Percentiles rank a stretch among this genome's conserved stretches.
phyloP scores from a whole-genome alignment of 2,113 vertebrate species.

The Amphiprion percula region DNA sequence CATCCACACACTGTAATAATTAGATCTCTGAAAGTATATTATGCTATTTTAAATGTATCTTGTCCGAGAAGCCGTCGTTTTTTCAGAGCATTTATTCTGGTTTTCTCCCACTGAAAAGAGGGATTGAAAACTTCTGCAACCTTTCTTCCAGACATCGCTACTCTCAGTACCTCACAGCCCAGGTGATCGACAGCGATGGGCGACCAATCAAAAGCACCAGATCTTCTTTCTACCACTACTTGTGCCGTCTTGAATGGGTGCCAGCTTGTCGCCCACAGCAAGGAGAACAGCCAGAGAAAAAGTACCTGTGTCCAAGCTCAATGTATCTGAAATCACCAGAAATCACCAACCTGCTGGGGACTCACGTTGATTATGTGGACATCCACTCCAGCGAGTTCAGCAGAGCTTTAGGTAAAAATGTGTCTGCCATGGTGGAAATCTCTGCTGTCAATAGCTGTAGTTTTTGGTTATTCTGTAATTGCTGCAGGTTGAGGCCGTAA shows the following conservation, averaged over 20 bases:
- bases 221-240: slow-evolving; percentile 81
- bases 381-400: slow-evolving; percentile 78
- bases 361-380: slow-evolving; percentile 80
- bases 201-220: slow-evolving; percentile 53
- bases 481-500: not conserved
- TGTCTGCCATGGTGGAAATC: not conserved
- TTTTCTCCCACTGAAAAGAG: not conserved
- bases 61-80: not conserved
- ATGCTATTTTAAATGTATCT: not conserved
- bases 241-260: slow-evolving; percentile 81
- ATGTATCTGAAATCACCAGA: slow-evolving; percentile 79
- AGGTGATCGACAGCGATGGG: slow-evolving; percentile 76
- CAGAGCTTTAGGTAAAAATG: slow-evolving; percentile 77
- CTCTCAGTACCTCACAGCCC: slow-evolving; percentile 81
- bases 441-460: not conserved
- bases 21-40: not conserved
- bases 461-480: not conserved
- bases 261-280: slow-evolving; percentile 66
- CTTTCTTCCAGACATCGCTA: slow-evolving; percentile 77
- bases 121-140: not conserved
- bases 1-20: not conserved
- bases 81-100: not conserved
- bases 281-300: slow-evolving; percentile 12
- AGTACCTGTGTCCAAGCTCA: slow-evolving; percentile 71
- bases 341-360: slow-evolving; percentile 76